Conservation (phyloP, 2,888 invertebrate genomes). For the Athripsodes cinereus region DNA sequence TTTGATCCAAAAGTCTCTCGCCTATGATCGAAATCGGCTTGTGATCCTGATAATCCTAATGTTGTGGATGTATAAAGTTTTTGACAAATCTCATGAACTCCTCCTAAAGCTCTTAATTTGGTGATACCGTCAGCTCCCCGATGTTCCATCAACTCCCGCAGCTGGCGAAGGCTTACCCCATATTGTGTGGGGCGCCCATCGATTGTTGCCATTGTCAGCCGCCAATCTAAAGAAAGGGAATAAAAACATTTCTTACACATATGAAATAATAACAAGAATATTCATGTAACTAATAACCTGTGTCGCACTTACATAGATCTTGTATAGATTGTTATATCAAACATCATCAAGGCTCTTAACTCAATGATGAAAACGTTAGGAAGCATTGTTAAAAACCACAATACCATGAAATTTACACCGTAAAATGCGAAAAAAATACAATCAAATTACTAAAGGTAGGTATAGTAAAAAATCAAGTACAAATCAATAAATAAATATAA, state of each 20-base stretch:
- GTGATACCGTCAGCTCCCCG: constrained; percentile 51
- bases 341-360: too few species aligned
- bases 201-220: constrained; percentile 61
- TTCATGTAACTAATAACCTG: background rate
- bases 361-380: too few species aligned
- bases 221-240: constrained; percentile 8
- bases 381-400: too few species aligned
- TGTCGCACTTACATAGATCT: too few species aligned
- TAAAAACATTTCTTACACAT: background rate
- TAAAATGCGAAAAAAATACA: too few species aligned
- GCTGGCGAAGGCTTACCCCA: constrained; percentile 49
- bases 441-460: too few species aligned
- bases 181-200: constrained; percentile 73
- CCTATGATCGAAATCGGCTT: constrained; percentile 45
- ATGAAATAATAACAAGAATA: background rate
- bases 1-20: constrained; percentile 53
- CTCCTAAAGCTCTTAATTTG: constrained; percentile 44
- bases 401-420: too few species aligned
- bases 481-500: too few species aligned
- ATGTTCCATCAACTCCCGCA: constrained; percentile 55
- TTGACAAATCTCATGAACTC: constrained; percentile 49
- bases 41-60: constrained; percentile 46
- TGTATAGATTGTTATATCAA: background rate
- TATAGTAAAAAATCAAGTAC: too few species aligned
- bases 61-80: constrained; percentile 53